A percentile compares a stretch with the other conserved stretches of the same genome.
These are phyloP conservation scores for Pristionchus mayeri DNA, from an alignment of 2,888 invertebrate species.

Conservation along the genomic window DNA sequence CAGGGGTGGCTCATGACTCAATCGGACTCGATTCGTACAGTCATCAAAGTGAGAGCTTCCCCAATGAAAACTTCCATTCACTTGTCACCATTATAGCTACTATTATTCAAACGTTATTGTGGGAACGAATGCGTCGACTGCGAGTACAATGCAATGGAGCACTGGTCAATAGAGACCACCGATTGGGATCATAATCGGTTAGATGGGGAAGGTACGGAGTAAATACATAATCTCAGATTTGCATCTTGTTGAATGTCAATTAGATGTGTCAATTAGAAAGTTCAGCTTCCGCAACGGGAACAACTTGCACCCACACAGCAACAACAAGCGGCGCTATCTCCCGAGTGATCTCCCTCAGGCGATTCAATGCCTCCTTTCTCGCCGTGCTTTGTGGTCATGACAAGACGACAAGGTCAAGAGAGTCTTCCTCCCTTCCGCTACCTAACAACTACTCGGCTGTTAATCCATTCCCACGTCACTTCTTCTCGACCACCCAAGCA, in stretches of 20 bases:
- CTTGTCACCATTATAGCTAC: conserved; percentile 31
- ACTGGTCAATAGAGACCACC: conserved; percentile 7
- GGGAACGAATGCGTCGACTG: neutral
- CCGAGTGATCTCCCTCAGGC: neutral
- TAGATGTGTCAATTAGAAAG: neutral
- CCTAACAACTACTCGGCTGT: neutral
- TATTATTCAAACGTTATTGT: neutral
- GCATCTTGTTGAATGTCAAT: neutral
- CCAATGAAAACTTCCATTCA: conserved; percentile 20
- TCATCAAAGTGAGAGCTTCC: neutral
- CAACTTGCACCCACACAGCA: neutral
- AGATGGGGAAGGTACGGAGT: neutral
- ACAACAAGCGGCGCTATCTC: neutral
- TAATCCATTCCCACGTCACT: conserved; percentile 33
- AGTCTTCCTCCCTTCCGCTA: neutral
- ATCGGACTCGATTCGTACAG: conserved; percentile 14
- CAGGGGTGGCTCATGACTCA: conserved; percentile 20
- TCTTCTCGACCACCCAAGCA: neutral
- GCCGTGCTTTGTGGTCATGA: conserved; percentile 2
- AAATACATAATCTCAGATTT: neutral
- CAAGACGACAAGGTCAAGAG: conserved; percentile 16
- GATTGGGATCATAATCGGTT: conserved; percentile 13
- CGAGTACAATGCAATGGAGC: neutral
- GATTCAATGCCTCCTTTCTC: conserved; percentile 7
- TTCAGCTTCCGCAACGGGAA: neutral